Percentiles rank a stretch among this genome's conserved stretches.
Evolutionary conservation across 2,113 vertebrate genomes (phyloP).

Genomic region (Bufo bufo): DNA sequence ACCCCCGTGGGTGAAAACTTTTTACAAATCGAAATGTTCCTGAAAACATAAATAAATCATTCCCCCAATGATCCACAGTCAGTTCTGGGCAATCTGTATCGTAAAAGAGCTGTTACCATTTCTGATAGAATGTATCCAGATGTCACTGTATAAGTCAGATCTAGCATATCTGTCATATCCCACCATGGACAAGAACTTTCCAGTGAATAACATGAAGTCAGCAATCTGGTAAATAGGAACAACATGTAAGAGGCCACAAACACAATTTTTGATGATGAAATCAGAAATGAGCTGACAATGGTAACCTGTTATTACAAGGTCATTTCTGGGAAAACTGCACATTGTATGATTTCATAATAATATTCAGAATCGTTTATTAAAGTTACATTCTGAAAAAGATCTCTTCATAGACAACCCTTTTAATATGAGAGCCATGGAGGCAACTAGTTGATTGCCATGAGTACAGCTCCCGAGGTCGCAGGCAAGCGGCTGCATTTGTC

Average conservation of each 20-base stretch:
- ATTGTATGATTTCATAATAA: not conserved
- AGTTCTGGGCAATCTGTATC: not conserved
- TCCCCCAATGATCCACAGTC: not conserved
- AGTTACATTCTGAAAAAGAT: no score
- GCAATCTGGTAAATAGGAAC: not conserved
- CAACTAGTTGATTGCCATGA: no score
- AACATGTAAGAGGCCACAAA: not conserved
- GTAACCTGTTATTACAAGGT: not conserved
- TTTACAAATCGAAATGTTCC: not conserved
- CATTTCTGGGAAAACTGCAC: not conserved
- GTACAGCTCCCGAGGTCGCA: no score
- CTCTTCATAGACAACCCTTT: no score
- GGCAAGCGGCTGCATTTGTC: no score
- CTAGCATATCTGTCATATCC: not conserved
- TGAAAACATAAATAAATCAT: not conserved
- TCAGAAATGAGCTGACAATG: not conserved
- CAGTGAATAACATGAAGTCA: not conserved
- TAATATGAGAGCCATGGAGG: no score
- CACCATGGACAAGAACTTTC: not conserved
- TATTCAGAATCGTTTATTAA: not conserved
- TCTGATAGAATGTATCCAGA: no score
- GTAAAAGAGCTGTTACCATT: no score
- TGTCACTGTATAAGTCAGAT: no score
- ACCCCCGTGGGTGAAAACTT: not conserved
- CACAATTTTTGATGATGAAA: not conserved